Evolutionary conservation across 2,888 invertebrate species (phyloP).

Genomic region (Neoaliturus tenellus): DNA sequence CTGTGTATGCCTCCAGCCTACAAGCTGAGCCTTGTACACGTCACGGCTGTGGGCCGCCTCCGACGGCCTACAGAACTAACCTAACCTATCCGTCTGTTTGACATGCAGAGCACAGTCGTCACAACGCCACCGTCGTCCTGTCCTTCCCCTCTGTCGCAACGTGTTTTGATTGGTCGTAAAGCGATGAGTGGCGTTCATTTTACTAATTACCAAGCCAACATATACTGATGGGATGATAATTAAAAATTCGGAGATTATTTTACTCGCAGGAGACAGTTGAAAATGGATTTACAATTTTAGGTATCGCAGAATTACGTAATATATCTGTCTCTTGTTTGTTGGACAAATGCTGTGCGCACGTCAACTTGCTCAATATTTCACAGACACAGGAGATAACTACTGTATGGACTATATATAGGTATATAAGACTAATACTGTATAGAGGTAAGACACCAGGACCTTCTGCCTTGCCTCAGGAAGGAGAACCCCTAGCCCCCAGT

Average conservation of each 20-base stretch:
- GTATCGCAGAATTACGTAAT: neutral
- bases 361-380: too few species aligned
- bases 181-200: neutral
- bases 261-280: neutral
- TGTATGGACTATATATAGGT: too few species aligned
- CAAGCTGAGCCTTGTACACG: neutral
- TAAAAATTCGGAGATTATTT: neutral
- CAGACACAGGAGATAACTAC: too few species aligned
- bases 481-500: too few species aligned
- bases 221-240: neutral
- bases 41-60: neutral
- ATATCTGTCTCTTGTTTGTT: too few species aligned
- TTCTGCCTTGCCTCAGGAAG: too few species aligned
- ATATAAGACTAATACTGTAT: too few species aligned
- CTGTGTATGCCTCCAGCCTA: neutral
- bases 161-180: neutral
- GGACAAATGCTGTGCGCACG: too few species aligned
- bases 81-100: constrained; percentile 13
- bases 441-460: too few species aligned
- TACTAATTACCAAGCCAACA: too few species aligned
- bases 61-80: neutral
- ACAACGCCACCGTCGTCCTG: constrained; percentile 7
- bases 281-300: neutral
- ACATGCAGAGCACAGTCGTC: neutral
- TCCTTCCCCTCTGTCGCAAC: neutral